Conservation (phyloP, 2,113 vertebrate species). For the Coptodon bakossiorum region DNA sequence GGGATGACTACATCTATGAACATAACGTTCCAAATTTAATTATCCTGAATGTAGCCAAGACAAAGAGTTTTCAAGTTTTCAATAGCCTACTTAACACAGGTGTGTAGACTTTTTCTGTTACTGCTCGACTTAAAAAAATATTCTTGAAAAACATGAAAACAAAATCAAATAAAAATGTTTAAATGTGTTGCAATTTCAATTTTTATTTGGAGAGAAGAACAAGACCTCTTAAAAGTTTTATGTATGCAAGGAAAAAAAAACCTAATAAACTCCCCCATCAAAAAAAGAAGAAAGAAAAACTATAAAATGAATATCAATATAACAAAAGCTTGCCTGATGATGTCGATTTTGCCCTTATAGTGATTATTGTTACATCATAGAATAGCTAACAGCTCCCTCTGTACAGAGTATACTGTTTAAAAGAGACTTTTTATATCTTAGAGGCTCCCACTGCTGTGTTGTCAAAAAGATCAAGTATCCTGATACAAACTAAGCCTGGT, state of each 20-base stretch:
- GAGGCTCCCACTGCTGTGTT: background rate
- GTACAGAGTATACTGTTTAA: background rate
- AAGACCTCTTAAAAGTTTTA: background rate
- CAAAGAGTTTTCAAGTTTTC: background rate
- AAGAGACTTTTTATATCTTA: background rate
- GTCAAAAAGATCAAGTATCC: background rate
- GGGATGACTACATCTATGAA: background rate
- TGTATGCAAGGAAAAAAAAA: background rate
- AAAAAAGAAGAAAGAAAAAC: background rate
- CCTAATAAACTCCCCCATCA: background rate
- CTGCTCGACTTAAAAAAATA: background rate
- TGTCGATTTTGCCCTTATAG: background rate
- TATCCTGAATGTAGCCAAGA: background rate
- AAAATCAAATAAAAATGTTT: background rate
- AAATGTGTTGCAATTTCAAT: background rate
- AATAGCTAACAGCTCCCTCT: background rate
- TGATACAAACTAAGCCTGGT: background rate
- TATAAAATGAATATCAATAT: background rate
- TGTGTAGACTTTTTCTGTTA: background rate
- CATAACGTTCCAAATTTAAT: background rate
- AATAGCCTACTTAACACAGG: background rate
- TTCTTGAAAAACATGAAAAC: background rate
- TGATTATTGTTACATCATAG: background rate
- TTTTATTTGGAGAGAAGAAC: background rate
- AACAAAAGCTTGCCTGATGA: background rate